These are phyloP conservation scores for Gymnocephalus cernua DNA, from an alignment of 2,113 vertebrate genomes.

Conservation along the genomic window DNA sequence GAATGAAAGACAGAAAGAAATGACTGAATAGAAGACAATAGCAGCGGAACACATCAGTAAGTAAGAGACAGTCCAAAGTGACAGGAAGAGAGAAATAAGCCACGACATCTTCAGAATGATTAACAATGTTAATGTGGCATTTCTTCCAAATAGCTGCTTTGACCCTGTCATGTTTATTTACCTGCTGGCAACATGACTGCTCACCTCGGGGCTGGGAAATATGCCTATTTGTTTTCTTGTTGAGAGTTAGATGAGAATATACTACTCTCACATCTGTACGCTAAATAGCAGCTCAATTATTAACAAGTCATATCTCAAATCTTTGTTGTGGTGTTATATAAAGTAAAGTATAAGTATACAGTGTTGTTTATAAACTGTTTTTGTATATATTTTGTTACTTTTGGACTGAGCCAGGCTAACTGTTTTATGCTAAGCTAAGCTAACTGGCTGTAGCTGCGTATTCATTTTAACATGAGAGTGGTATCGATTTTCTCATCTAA, in stretches of 20 bases:
- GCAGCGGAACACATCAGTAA: not conserved
- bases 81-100: slow-evolving; percentile 43
- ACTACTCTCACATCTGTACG: too few relatives aligned
- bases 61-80: slow-evolving; percentile 12
- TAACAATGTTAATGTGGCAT: slow-evolving; percentile 54
- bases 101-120: slow-evolving; percentile 30
- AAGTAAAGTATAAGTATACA: too few relatives aligned
- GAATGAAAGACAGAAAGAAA: not conserved
- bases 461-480: too few relatives aligned
- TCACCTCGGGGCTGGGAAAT: not conserved
- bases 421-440: not conserved
- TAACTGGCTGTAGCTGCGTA: not conserved
- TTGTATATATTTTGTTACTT: not conserved
- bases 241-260: not conserved
- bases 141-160: slow-evolving; percentile 25
- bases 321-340: not conserved
- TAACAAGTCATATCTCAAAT: not conserved
- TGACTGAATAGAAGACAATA: not conserved
- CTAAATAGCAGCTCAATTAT: not conserved
- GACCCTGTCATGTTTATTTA: slow-evolving; percentile 54
- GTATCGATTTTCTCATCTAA: not conserved
- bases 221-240: not conserved
- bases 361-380: too few relatives aligned
- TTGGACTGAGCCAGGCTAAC: not conserved
- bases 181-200: slow-evolving; percentile 19